Evolutionary conservation across 2,888 invertebrate species (phyloP).

Genomic region (Adelognathus sp.): DNA sequence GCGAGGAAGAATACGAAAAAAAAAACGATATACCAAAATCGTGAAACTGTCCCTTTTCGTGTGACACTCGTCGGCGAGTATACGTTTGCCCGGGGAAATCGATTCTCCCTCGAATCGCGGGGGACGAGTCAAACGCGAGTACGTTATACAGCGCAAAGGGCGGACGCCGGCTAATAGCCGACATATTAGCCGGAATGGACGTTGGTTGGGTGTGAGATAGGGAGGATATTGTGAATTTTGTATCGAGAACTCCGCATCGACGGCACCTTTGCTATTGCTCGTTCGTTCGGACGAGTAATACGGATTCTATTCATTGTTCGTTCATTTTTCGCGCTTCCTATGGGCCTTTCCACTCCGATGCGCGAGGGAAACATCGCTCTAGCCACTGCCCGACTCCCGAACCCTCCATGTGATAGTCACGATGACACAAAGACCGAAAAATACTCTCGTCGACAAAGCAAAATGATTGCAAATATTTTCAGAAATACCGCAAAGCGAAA

Average conservation of each 20-base stretch:
- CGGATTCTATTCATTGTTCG: slow-evolving; percentile 56
- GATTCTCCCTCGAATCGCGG: slow-evolving; percentile 32
- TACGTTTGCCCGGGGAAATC: slow-evolving; percentile 36
- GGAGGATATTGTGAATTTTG: slow-evolving; percentile 62
- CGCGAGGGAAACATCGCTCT: slow-evolving; percentile 32
- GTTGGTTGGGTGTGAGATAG: slow-evolving; percentile 43
- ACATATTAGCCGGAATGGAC: slow-evolving; percentile 70
- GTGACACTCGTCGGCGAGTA: not conserved
- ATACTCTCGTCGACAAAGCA: slow-evolving; percentile 26
- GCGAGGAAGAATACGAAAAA: slow-evolving; percentile 23
- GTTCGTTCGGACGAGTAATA: slow-evolving; percentile 34
- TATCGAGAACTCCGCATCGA: slow-evolving; percentile 41
- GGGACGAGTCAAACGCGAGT: slow-evolving; percentile 12
- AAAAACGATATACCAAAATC: not conserved
- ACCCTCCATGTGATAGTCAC: slow-evolving; percentile 34
- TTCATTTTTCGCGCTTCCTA: slow-evolving; percentile 43
- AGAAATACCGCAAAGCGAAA: not conserved
- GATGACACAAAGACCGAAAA: slow-evolving; percentile 5
- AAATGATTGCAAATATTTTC: slow-evolving; percentile 38
- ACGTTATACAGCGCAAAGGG: slow-evolving; percentile 57
- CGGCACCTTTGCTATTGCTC: slow-evolving; percentile 47
- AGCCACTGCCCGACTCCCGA: slow-evolving; percentile 25
- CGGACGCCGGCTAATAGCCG: slow-evolving; percentile 70
- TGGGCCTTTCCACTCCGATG: slow-evolving; percentile 37
- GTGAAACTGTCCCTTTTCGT: slow-evolving; percentile 9